A percentile compares a stretch with the other conserved stretches of the same genome.
Evolutionary conservation across 2,888 invertebrate genomes (phyloP).

Genomic region (Tipula helvola): DNA sequence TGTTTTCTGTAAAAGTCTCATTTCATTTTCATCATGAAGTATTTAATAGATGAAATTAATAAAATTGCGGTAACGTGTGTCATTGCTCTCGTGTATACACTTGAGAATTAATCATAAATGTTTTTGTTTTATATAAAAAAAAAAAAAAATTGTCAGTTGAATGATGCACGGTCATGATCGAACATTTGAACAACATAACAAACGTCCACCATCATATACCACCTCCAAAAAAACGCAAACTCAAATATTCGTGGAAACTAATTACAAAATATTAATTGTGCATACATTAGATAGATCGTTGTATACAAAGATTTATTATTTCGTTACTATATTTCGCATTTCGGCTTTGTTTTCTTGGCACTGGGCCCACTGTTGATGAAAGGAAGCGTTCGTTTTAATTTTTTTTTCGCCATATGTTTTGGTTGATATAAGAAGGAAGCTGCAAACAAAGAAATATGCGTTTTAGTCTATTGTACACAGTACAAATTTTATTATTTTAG

Average conservation of each 20-base stretch:
- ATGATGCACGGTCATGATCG: no score
- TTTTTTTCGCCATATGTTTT: not conserved
- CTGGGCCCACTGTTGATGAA: not conserved
- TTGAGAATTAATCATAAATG: not conserved
- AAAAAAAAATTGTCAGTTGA: not conserved
- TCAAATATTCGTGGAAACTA: not conserved
- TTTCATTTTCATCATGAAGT: not conserved
- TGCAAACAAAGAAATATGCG: not conserved
- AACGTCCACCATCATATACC: not conserved
- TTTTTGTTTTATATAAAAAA: not conserved
- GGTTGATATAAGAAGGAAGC: not conserved
- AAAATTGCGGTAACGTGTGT: not conserved
- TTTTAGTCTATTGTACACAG: not conserved
- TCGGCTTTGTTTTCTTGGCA: not conserved
- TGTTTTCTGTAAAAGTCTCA: not conserved
- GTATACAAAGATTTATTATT: not conserved
- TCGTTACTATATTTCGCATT: not conserved
- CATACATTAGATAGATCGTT: not conserved
- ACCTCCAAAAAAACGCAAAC: not conserved
- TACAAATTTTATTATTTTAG: not conserved
- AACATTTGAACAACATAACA: not conserved
- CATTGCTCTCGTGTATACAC: not conserved
- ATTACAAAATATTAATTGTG: not conserved
- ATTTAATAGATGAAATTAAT: not conserved
- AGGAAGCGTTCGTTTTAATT: not conserved